Evolutionary conservation across 2,113 vertebrate species (phyloP), one percentile per base, ranked within the genome.

Genomic region (Melanotaenia duboulayi): DNA sequence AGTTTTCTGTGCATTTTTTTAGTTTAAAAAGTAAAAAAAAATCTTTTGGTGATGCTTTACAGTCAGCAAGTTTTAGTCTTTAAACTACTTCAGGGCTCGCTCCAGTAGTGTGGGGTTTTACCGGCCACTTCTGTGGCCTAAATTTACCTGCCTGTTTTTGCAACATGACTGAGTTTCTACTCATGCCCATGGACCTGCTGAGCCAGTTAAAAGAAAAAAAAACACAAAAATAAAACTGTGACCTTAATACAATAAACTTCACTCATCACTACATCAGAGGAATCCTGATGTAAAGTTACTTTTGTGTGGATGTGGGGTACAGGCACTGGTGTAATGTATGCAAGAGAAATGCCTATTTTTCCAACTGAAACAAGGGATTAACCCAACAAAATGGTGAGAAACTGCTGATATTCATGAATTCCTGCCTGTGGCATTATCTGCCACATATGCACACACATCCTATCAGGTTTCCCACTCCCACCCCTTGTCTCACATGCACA

Each of bases 331-430:
- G 46, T 90, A 87, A 89, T 85, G 68, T 71, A 83, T 82, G 80
- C 83, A 81, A 78, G 77, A 84, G 68, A 79, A 75, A 64, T 73
- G 65, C 69, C 40, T 71, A 71, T 83, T 87, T 83, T 78, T 84
- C 83, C 66, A 44, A 84, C 56, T 87, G 85, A 90, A 90, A 93
- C 85, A 78, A 86, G 86, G 83, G 82, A 89, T 89, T 85, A 89
- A 80, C 82, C 76, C 74, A 72, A 90, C 85, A 88, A 88, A 90
- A 88, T 87, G 79, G 71, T 85, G 81, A 78, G 72, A 91, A 92
- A 92, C 50, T 90, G 89, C 89, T 91, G 92, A 91, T 87, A 78
- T 86, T 90, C 77, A 83, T 81, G 78, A 89, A 87, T 87, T 86
- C 76, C 81, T 81, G 89, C 89, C 91, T 76, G 74, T 91, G 89